Base-by-base conservation (phyloP, 2,113 vertebrate genomes). In the Pipra filicauda region DNA sequence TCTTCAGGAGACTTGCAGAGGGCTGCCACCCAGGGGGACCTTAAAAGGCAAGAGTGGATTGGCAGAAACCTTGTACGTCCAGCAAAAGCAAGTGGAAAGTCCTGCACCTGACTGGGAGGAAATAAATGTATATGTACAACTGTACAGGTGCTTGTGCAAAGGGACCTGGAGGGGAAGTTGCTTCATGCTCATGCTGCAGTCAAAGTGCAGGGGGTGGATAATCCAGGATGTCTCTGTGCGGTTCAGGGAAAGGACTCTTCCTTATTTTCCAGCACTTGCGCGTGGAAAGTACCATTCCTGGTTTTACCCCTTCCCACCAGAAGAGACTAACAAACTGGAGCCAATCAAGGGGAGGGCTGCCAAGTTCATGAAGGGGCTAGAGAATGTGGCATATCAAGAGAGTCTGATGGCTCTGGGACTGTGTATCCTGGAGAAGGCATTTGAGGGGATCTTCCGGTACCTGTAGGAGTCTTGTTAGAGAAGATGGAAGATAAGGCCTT, bases 191-290 rank as follows among this genome's bases (percentile, higher is more conserved):
- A 61, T 52, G 11, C 10, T n/a, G 6, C 33, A 27, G 18, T 35
- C 23, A 13, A 6, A 17, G 19, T 0, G 0, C 2, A 69, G 39
- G 10, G 27, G 11, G 41, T 62, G 51, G 14, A 4, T 21, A 70
- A 33, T 22, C 33, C 28, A 64, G 22, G 12, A 23, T n/a, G 26
- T 12, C 49, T n/a, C 27, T 3, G 1, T 30, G 33, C 23, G 44
- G 4, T 30, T 61, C 14, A 73, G 33, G 35, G 9, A 43, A 80
- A 15, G 5, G 21, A 51, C 4, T 19, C 2, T 8, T 85, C 11
- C 28, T 8, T 64, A 10, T 26, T 43, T 57, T 51, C 31, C 54
- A 69, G 22, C 11, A 10, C 7, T 8, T 48, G 22, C 16, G 3
- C 44, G 18, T 39, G 65, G 8, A 13, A 61, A 66, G 33, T 15